Conservation (phyloP, 2,797 vertebrate species). For the Pygocentrus nattereri region DNA sequence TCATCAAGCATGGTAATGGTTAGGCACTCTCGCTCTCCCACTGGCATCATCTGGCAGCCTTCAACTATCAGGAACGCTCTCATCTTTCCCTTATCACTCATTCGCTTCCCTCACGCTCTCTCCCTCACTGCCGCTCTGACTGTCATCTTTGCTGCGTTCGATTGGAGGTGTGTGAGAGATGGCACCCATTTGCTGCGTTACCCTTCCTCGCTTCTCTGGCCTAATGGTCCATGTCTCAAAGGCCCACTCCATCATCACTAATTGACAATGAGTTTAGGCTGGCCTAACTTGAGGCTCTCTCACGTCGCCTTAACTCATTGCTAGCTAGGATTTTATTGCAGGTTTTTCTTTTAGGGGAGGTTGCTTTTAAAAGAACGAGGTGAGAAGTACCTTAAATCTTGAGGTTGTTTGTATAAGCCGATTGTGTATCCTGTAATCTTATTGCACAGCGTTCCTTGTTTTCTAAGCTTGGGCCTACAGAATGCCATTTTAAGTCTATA, state of each 20-base stretch:
- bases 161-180: constrained; percentile 57
- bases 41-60: constrained; percentile 25
- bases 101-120: constrained; percentile 22
- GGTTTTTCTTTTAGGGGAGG: background rate
- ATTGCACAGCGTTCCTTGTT: background rate
- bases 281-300: constrained; percentile 51
- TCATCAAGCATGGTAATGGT: constrained; percentile 1
- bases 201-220: constrained; percentile 47
- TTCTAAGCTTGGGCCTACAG: background rate
- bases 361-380: background rate
- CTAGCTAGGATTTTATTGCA: background rate
- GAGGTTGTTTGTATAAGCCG: background rate
- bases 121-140: constrained; percentile 16
- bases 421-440: background rate
- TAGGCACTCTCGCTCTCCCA: constrained; percentile 20
- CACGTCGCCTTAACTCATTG: constrained; percentile 5
- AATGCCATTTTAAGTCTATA: background rate
- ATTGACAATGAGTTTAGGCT: constrained; percentile 59
- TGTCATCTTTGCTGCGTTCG: constrained; percentile 44
- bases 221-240: constrained; percentile 60
- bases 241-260: constrained; percentile 60
- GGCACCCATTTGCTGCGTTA: constrained; percentile 51
- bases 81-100: background rate
- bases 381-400: background rate
- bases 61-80: constrained; percentile 35